Base-by-base conservation (phyloP, 1,140 invertebrate genomes). In the Melanaphis sacchari region DNA sequence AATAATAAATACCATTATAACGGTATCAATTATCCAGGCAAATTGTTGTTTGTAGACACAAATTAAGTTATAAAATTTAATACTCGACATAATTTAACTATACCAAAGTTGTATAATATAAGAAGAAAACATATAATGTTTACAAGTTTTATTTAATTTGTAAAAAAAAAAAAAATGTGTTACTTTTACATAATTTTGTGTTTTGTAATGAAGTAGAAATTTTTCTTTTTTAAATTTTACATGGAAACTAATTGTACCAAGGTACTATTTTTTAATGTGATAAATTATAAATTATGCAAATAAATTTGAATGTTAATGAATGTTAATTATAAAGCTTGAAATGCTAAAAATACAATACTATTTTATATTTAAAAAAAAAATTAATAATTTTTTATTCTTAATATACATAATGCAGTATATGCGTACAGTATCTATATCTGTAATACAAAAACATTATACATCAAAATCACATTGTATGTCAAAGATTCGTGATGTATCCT, bases 1-100 rank as follows among this genome's bases (percentile, higher is more conserved):
- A 89, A 89, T 89, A 89, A 89, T 89, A 89, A 54, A 54, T 89
- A 89, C 46, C 21, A 38, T 36, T 26, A n/a, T n/a, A 52, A 38
- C 41, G 9, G n/a, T 22, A 18, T 31, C 40, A 31, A 43, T 31
- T 18, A 43, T 43, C 5, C 15, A 8, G 40, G 36, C 54, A 89
- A 2, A 89, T 38, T 89, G 38, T 89, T 11, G 88, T 54, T 24
- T 38, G 21, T 49, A 36, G 21, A 38, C 43, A 38, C 46, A 89
- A 89, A 54, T 26, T 9, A 89, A 54, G 36, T 89, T 89, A 89
- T 52, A 89, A 52, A 89, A 89, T 11, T 40, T 38, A 54, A 89
- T 76, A 76, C n/a, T 76, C 59, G 15, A 76, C 59, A 76, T 76
- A 76, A 76, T 76, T 18, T 89, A 40, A 54, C 26, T 36, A 8